phyloP scores from a whole-genome alignment of 2,797 vertebrate species.

The Remorina albescens region DNA sequence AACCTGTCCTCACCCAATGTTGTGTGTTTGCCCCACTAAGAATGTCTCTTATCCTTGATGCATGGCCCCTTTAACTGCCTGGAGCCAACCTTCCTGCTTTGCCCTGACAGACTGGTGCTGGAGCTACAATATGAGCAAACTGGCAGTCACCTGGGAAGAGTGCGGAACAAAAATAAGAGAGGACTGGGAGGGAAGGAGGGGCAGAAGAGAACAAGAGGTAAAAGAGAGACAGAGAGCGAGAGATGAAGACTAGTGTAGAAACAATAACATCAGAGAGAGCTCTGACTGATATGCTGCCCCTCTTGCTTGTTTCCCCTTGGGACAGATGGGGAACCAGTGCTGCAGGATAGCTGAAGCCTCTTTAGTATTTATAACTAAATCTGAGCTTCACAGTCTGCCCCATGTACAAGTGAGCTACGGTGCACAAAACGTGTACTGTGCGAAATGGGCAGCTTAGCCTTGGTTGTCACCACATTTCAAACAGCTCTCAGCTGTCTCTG shows the following conservation, averaged over 20 bases:
- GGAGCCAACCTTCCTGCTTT: conserved; percentile 11
- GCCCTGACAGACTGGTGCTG: conserved; percentile 4
- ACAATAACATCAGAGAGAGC: conserved; percentile 53
- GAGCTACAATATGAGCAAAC: not conserved
- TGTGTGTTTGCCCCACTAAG: conserved; percentile 52
- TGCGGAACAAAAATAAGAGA: conserved; percentile 3
- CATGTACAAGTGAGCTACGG: not conserved
- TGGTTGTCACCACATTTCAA: not conserved
- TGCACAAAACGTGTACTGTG: conserved; percentile 4
- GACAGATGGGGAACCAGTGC: conserved; percentile 68
- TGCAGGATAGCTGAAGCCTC: conserved; percentile 50
- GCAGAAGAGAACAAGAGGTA: not conserved
- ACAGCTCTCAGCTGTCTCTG: not conserved
- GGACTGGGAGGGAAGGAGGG: not conserved
- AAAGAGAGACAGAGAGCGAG: not conserved
- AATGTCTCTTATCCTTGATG: conserved; percentile 73
- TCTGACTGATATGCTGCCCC: conserved; percentile 58
- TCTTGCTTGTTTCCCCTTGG: conserved; percentile 39
- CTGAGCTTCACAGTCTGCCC: conserved; percentile 24
- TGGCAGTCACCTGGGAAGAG: not conserved
- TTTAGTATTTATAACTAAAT: conserved; percentile 42
- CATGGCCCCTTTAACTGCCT: conserved; percentile 66
- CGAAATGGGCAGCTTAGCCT: not conserved
- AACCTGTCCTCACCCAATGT: conserved; percentile 49
- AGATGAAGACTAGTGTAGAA: conserved; percentile 15